Base-by-base conservation (phyloP, 2,113 vertebrate species). In the Ceyx margarethae region DNA sequence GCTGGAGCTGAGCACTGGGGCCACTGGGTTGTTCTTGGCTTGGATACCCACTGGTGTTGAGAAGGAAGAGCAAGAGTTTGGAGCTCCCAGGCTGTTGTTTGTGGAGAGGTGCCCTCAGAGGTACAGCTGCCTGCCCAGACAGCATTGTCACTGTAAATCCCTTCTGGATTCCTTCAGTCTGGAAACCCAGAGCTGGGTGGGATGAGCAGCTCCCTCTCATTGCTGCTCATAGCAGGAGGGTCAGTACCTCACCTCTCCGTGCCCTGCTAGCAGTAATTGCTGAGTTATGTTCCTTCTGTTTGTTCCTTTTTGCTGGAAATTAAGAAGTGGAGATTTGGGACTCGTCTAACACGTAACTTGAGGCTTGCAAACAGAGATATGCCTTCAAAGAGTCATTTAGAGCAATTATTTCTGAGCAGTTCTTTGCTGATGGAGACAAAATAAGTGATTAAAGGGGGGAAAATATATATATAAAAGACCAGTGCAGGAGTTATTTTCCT, bases 401-500 rank as follows among this genome's bases (percentile, higher is more conserved):
- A 91, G 64, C 84, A 91, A 84, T 91, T 86, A 95, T 54, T 83
- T 86, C 51, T 35, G 21, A 88, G 81, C 57, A 9, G 23, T 33
- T 61, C 74, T 91, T 92, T 85, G 53, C 87, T 91, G 91, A 94
- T 87, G 77, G 91, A 96, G 78, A 75, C 68, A 88, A 93, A 91
- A 89, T 21, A 18, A 6, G 16, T 82, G 67, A n/a, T 91, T 93
- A 95, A 43, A 82, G 88, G 65, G 62, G 76, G 51, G 54, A 37
- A 25, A 13, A 50, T 22, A 48, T 48, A 45, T 45, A 45, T 45
- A 45, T 46, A 46, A 3, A 46, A 67, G 78, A 43, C 74, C 33
- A n/a, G 66, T 50, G 66, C 94, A 80, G 64, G 51, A 87, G 42
- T 92, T 85, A 76, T 90, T 96, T 86, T 60, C 69, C 67, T 81